Evolutionary conservation across 2,888 invertebrate species (phyloP).

Genomic region (Cylindroiulus punctatus): DNA sequence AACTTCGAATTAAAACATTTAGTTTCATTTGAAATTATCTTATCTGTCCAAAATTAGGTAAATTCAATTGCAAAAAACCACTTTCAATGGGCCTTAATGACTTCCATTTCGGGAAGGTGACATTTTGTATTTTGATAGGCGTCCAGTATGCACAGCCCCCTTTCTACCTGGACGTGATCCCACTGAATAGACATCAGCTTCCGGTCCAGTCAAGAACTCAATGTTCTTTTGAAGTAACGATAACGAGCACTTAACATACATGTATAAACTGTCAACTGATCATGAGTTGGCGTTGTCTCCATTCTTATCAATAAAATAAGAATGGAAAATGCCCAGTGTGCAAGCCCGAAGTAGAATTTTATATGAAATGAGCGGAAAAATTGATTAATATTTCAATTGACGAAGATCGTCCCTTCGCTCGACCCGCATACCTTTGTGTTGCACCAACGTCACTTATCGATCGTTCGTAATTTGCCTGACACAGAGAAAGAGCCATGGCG

Average conservation of each 20-base stretch:
- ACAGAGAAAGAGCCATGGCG: not conserved
- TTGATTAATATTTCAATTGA: not conserved
- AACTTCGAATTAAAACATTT: no score
- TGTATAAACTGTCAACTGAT: not conserved
- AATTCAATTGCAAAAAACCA: no score
- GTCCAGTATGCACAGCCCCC: no score
- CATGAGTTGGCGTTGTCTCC: not conserved
- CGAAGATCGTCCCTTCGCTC: not conserved
- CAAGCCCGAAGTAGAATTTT: not conserved
- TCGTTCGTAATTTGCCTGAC: slow-evolving; percentile 6
- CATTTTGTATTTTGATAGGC: no score
- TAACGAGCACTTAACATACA: not conserved
- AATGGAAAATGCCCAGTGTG: not conserved
- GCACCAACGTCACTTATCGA: slow-evolving; percentile 7
- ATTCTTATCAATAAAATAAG: not conserved
- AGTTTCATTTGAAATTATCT: no score
- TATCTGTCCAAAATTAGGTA: no score
- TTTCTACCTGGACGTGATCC: no score
- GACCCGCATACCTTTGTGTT: not conserved
- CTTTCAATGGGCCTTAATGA: no score
- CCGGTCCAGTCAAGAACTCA: no score
- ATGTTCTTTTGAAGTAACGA: not conserved
- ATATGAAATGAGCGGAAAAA: not conserved
- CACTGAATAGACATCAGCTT: no score
- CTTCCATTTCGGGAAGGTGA: no score